Conservation (phyloP, 92 coral and sea anemone genomes). For the Parazoanthus atlanticus region DNA sequence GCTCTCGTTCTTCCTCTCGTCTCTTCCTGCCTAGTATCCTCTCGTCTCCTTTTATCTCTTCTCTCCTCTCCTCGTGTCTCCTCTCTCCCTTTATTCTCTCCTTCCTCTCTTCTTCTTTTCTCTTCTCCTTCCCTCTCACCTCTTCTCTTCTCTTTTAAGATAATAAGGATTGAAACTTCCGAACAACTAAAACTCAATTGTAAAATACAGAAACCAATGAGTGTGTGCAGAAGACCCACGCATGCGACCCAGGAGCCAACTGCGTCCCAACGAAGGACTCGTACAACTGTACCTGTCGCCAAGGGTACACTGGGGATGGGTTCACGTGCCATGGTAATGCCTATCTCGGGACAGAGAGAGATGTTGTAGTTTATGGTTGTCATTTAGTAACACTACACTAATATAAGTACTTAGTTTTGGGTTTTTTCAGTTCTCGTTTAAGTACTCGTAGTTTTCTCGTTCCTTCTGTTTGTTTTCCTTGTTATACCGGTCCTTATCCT, state of each 20-base stretch:
- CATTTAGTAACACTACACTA: background rate
- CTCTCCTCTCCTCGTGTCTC: too few relatives aligned
- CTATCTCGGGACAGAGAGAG: background rate
- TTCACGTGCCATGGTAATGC: conserved; percentile 6
- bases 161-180: too few relatives aligned
- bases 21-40: too few relatives aligned
- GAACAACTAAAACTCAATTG: background rate
- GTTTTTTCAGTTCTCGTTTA: background rate
- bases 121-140: too few relatives aligned
- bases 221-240: conserved; percentile 9
- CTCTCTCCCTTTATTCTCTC: too few relatives aligned
- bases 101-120: too few relatives aligned
- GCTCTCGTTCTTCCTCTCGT: too few relatives aligned
- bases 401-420: background rate
- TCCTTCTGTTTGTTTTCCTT: background rate
- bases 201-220: conserved; percentile 2
- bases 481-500: background rate
- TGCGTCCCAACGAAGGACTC: conserved; percentile 11
- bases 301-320: conserved; percentile 28
- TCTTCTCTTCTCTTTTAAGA: too few relatives aligned
- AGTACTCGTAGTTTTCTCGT: background rate
- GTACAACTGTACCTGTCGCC: conserved; percentile 17
- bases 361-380: too few relatives aligned
- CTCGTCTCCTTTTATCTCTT: too few relatives aligned
- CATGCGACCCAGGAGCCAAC: conserved; percentile 21